Base-by-base conservation (phyloP, 2,797 vertebrate genomes). In the Sebastes kiyomatsui region DNA sequence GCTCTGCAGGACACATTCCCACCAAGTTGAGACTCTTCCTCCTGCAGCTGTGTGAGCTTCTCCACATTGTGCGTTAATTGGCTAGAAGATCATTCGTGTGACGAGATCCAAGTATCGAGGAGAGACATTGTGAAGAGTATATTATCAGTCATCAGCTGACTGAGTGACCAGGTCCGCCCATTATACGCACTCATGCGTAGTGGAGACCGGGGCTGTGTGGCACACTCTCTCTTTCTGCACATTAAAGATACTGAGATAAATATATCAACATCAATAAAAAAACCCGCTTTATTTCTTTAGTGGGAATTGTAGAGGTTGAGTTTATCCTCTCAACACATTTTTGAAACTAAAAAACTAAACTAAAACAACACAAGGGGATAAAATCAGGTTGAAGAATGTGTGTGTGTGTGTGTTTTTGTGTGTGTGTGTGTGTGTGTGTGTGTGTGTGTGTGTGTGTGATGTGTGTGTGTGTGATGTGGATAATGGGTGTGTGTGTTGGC, bases 21-120 rank as follows among this genome's bases (percentile, higher is more conserved):
- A 30, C 33, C 56, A 72, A 82, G 65, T 58, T 64, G 76, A 67
- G 69, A 68, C 25, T 70, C 75, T 70, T 72, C 75, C 72, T 56
- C 72, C 72, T 30, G 79, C 81, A 72, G 67, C 42, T 70, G 72
- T 0, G 18, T 52, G 87, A 90, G 73, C 42, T 9, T 14, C 67
- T 84, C 90, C 90, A 88, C 93, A 93, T 94, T 89, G 89, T 89
- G 89, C 87, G 88, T 81, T 81, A 92, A 91, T 85, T 89, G 88
- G 76, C 81, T 72, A 71, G 71, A 82, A 87, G 90, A 79, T 28
- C 79, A 83, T 81, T 61, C 60, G 58, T 60, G 87, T 86, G 89
- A 90, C 76, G 82, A 80, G 79, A 79, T 22, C 33, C 81, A 16
- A 70, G 80, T 56, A 88, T 52, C 55, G 87, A 83, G 82, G 82